Base-by-base conservation (phyloP, 2,113 vertebrate species). In the Panthera uncia region DNA sequence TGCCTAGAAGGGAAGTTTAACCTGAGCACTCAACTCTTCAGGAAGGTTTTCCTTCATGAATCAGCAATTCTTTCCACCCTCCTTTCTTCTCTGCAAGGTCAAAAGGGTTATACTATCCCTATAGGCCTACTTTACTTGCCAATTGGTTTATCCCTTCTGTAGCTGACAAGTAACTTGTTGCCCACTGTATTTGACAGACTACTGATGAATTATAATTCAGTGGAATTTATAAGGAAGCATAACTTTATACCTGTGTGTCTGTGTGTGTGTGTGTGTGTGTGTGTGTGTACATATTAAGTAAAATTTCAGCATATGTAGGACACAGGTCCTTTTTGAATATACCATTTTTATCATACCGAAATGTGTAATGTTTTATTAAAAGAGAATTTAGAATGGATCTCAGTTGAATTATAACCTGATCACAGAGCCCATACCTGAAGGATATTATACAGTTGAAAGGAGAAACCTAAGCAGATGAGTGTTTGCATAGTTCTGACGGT, bases 11-110 rank as follows among this genome's bases (percentile, higher is more conserved):
- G 7, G 19, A 96, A 98, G 18, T 33, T 90, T 96, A 98, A 98
- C 52, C 33, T 98, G 82, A 92, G 48, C 83, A 91, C 33, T 4
- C 65, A 94, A 7, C 81, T 94, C 65, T 98, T 97, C 66, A 93
- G 92, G 92, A 98, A 96, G 0, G 0, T 97, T 97, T 98, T 97
- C 19, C 36, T 88, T 96, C 66, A 48, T 94, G 90, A 98, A 94
- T 98, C 93, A 98, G 61, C 92, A 97, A 48, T 96, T 98, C 91
- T 79, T 61, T 95, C 63, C 52, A 38, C 3, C 3, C 1, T n/a
- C 0, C 10, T 69, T 85, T 89, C 57, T 96, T 95, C 27, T 78
- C 4, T 93, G 4, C 78, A 94, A 96, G 82, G 96, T 97, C 92
- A 95, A 74, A 91, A 85, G 55, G 41, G 27, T 86, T 95, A 90